Percentiles rank a stretch among this genome's conserved stretches.
Conservation (phyloP, 2,888 invertebrate genomes). For the Pseudococcus jackbeardsleyi region DNA sequence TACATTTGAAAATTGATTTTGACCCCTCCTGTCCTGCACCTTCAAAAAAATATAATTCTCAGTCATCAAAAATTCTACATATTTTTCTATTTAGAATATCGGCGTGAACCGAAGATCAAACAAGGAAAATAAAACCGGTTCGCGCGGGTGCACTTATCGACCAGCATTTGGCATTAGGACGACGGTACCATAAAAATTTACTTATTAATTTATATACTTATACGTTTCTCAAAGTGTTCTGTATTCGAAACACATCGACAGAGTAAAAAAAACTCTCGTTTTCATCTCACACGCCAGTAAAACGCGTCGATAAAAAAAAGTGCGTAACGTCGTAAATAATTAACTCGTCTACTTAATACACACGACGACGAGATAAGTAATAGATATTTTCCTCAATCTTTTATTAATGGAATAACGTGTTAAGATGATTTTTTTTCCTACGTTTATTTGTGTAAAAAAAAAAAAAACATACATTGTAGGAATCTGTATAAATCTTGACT, state of each 20-base stretch:
- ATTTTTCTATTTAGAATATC: constrained; percentile 13
- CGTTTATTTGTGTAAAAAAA: not conserved
- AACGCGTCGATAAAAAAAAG: constrained; percentile 32
- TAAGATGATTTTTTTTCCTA: not conserved
- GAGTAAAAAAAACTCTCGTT: constrained; percentile 29
- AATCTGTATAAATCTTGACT: not conserved
- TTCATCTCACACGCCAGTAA: constrained; percentile 20
- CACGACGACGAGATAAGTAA: constrained; percentile 13
- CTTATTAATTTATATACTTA: constrained; percentile 40
- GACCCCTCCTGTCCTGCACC: not conserved
- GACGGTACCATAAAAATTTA: constrained; percentile 34
- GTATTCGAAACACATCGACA: constrained; percentile 14
- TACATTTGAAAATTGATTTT: not conserved
- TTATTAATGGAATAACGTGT: constrained; percentile 44
- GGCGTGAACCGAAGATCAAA: constrained; percentile 45
- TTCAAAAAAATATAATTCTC: not conserved
- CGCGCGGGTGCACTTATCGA: constrained; percentile 24
- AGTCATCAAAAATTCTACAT: not conserved
- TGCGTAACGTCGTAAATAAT: constrained; percentile 48
- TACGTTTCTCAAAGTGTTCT: not conserved
- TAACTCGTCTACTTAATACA: constrained; percentile 47
- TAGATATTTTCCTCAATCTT: not conserved
- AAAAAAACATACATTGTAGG: not conserved
- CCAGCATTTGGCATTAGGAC: constrained; percentile 15
- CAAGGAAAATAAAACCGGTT: constrained; percentile 16